Evolutionary conservation across 2,797 vertebrate species (phyloP).

Genomic region (Myripristis jacobus): DNA sequence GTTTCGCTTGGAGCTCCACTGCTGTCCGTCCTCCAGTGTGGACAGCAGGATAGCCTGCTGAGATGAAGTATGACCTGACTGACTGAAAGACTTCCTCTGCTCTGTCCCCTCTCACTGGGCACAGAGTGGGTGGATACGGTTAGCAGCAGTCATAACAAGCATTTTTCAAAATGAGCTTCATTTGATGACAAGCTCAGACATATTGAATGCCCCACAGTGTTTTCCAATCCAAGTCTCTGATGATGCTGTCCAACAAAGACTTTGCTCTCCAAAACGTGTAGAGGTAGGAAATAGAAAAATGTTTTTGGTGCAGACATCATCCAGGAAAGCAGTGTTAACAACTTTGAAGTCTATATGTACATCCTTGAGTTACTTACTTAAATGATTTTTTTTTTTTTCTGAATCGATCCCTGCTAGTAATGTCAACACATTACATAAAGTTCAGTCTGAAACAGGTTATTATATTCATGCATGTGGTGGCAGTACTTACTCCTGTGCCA

Average conservation of each 20-base stretch:
- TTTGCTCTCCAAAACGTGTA: constrained; percentile 41
- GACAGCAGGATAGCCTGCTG: constrained; percentile 53
- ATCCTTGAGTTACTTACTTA: constrained; percentile 48
- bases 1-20: constrained; percentile 31
- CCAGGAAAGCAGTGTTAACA: constrained; percentile 41
- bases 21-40: constrained; percentile 43
- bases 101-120: constrained; percentile 64
- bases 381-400: constrained; percentile 48
- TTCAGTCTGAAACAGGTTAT: constrained; percentile 62
- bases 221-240: constrained; percentile 68
- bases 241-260: constrained; percentile 66
- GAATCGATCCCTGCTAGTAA: constrained; percentile 71
- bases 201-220: constrained; percentile 71
- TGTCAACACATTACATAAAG: constrained; percentile 70
- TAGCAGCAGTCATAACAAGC: constrained; percentile 77
- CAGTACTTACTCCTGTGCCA: constrained; percentile 62
- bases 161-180: constrained; percentile 76
- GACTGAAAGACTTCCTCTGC: constrained; percentile 72
- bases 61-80: constrained; percentile 67
- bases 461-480: constrained; percentile 67
- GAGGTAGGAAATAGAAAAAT: constrained; percentile 47
- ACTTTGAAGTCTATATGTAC: constrained; percentile 15
- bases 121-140: constrained; percentile 71
- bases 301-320: constrained; percentile 46
- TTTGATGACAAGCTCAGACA: constrained; percentile 76